Evolutionary conservation across 2,113 vertebrate genomes (phyloP), one percentile per base, ranked within the genome.

Genomic region (Atherinomorus stipes): DNA sequence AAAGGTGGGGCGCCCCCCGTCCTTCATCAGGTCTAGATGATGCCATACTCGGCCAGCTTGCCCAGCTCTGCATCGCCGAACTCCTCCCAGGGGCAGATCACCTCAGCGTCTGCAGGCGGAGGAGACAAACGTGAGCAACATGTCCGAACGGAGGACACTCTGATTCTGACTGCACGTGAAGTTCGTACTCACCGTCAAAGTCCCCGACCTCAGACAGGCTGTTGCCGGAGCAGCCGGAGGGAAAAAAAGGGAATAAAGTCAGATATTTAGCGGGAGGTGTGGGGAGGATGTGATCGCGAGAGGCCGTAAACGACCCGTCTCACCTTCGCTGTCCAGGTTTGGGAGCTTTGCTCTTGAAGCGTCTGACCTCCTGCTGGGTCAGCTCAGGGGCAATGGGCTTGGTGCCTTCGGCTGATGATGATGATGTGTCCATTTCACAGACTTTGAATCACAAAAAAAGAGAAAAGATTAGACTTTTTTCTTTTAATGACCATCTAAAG

Each of bases 261-360:
- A n/a, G 2, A 2, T 22, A 18, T 38, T 52, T 11, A n/a, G n/a
- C n/a, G n/a, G n/a, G 19, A 11, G 4, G 8, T 42, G 1, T 4
- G 2, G 13, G 3, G 21, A 16, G n/a, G n/a, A n/a, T n/a, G n/a
- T n/a, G n/a, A n/a, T n/a, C n/a, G n/a, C n/a, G n/a, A n/a, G n/a
- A n/a, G n/a, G n/a, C n/a, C n/a, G 25, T 11, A 65, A 42, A 18
- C 15, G 7, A 31, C 2, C 38, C 47, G 10, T 21, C 84, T 81
- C 71, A 97, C 95, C 95, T 94, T 91, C 94, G 96, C 66, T 96
- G 93, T 67, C 96, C 95, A 69, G 96, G 95, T 90, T 96, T 96
- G 4, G 96, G 96, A 19, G 95, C 95, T 76, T 97, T 97, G 94
- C 96, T 97, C 87, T 97, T 97, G 91, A 97, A 97, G 71, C 95